Conservation (phyloP, 2,797 vertebrate genomes). For the Clarias platycephalus region DNA sequence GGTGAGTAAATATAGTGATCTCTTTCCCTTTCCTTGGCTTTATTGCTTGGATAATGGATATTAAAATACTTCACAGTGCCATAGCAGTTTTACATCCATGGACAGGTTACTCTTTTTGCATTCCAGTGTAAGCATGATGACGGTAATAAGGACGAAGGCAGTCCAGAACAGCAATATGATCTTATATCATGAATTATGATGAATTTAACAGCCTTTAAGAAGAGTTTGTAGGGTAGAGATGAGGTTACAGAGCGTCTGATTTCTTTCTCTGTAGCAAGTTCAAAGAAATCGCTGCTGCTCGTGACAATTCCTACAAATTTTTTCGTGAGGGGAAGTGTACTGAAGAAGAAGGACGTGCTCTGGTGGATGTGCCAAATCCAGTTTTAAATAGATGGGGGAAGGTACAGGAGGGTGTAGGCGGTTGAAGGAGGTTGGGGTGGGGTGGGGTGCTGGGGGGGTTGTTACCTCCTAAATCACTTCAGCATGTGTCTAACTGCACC, state of each 20-base stretch:
- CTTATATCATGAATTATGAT: neutral
- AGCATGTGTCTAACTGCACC: slow-evolving; percentile 31
- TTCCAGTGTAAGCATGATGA: neutral
- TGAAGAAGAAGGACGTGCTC: slow-evolving; percentile 25
- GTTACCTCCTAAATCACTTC: slow-evolving; percentile 45
- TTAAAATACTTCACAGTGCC: neutral
- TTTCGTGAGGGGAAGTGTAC: slow-evolving; percentile 18
- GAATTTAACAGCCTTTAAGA: neutral
- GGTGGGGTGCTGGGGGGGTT: neutral
- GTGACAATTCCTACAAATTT: slow-evolving; percentile 21
- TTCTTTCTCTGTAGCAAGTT: neutral
- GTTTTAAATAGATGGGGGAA: slow-evolving; percentile 37
- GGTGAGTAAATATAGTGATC: neutral
- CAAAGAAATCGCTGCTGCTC: neutral
- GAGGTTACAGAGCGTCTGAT: neutral
- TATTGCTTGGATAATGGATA: neutral
- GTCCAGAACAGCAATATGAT: neutral
- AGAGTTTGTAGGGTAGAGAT: neutral
- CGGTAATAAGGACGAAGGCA: neutral
- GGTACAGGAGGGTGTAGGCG: slow-evolving; percentile 18
- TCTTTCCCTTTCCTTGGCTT: neutral
- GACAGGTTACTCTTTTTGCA: neutral
- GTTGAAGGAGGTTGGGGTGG: neutral
- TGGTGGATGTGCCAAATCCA: slow-evolving; percentile 29
- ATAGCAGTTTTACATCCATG: neutral